Base-by-base conservation (phyloP, 1,140 invertebrate genomes). In the Drosophila navojoa region DNA sequence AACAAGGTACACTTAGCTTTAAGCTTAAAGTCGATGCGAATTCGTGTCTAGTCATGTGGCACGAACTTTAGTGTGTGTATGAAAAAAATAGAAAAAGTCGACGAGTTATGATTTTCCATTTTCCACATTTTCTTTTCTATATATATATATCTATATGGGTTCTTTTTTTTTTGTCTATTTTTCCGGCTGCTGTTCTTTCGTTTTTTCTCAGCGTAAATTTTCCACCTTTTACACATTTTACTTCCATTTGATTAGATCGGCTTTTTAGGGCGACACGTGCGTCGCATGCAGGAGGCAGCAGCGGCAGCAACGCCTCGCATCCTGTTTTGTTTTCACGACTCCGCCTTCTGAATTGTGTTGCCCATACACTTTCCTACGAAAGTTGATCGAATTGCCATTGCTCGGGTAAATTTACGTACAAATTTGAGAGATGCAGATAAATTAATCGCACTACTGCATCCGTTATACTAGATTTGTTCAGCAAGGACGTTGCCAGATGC, bases 211-310 rank as follows among this genome's bases (percentile, higher is more conserved):
- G 79, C 74, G 69, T 63, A 77, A 84, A 89, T 89, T 89, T 89
- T 89, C 77, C 84, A 89, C 84, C 77, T 89, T 90, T 90, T 84
- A 90, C 85, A 85, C 84, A 89, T 90, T 89, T 84, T 90, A 90
- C 77, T 89, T 89, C 85, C 84, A 84, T 84, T 89, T 90, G 80
- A 89, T 89, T 90, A 89, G 77, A 90, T 89, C 84, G 77, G 74
- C 76, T 87, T 86, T 87, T 81, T 76, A 78, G 76, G 69, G 72
- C 59, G 74, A 90, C 80, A 89, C 84, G 85, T 90, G 74, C 77
- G 62, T 25, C 60, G 15, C 64, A 27, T 59, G 50, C 52, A 16
- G 47, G 44, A 58, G 50, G 57, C 63, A 38, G 47, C 25, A 57
- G 50, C 54, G 64, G 27, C 62, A 67, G 54, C 69, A 64, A 62